Evolutionary conservation across 35 echinoderm and acorn worm genomes (phyloP).

Genomic region (Ophioderma brevispina): DNA sequence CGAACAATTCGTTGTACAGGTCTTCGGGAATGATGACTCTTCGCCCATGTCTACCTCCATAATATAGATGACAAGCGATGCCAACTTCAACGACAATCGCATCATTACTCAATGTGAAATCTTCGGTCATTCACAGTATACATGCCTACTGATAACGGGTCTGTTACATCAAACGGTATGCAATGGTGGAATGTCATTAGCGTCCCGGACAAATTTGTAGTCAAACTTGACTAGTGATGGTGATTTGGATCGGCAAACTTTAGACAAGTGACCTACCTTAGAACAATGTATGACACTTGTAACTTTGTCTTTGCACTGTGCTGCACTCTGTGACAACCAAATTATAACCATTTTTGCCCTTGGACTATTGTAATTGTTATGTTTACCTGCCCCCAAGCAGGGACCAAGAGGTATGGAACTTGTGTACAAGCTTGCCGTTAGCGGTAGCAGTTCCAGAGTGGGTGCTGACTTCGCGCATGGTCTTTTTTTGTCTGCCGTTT

Average conservation of each 20-base stretch:
- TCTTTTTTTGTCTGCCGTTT: neutral
- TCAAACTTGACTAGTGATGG: neutral
- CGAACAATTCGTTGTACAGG: neutral
- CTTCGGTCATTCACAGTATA: neutral
- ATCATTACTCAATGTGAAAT: slow-evolving; percentile 8
- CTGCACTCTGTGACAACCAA: no score
- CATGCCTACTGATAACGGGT: neutral
- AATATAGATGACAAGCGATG: slow-evolving; percentile 19
- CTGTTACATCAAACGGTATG: neutral
- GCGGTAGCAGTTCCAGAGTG: neutral
- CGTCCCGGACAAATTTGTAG: neutral
- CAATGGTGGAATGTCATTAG: neutral
- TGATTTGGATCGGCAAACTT: slow-evolving; percentile 33
- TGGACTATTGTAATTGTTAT: neutral
- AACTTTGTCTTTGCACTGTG: neutral
- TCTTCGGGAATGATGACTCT: slow-evolving; percentile 39
- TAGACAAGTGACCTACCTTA: slow-evolving; percentile 62
- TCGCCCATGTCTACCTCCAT: slow-evolving; percentile 36
- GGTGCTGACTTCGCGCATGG: neutral
- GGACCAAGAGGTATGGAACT: no score
- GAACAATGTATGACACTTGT: slow-evolving; percentile 52
- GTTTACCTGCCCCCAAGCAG: neutral
- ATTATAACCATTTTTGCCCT: no score
- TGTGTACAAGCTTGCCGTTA: neutral
- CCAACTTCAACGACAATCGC: neutral